Evolutionary conservation across 2,888 invertebrate genomes (phyloP).

Genomic region (Epinotia brunnichana): DNA sequence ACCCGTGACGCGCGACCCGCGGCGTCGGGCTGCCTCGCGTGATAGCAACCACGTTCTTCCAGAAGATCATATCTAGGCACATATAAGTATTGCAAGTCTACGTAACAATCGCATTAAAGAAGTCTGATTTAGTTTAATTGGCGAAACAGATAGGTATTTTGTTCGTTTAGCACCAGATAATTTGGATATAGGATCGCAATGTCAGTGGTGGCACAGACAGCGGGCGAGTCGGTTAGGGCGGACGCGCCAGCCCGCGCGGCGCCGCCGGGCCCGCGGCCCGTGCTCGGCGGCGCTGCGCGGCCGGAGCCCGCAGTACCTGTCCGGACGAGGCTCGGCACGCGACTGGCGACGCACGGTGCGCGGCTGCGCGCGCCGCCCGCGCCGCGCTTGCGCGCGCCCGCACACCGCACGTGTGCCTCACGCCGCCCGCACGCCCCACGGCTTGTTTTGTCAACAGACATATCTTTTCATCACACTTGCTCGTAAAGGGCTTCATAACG

Average conservation of each 20-base stretch:
- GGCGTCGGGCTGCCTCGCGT: neutral
- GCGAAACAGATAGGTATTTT: neutral
- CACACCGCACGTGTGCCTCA: conserved; percentile 42
- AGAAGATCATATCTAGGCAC: neutral
- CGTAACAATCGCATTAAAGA: neutral
- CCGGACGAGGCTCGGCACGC: conserved; percentile 36
- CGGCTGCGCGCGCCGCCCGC: conserved; percentile 37
- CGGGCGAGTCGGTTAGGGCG: neutral
- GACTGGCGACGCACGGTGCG: conserved; percentile 30
- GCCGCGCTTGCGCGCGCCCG: conserved; percentile 46
- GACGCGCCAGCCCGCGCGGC: conserved; percentile 19
- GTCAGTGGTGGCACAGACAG: neutral
- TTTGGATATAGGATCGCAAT: neutral
- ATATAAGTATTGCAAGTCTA: neutral
- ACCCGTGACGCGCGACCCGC: conserved; percentile 4
- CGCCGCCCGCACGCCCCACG: conserved; percentile 37
- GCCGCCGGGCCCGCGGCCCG: conserved; percentile 11
- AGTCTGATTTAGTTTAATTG: conserved; percentile 1
- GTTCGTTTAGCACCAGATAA: neutral
- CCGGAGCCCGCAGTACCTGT: conserved; percentile 29
- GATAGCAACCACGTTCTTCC: neutral
- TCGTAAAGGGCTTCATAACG: too few species aligned
- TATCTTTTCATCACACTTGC: too few species aligned
- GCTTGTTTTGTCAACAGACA: conserved; percentile 29
- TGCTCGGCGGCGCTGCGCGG: conserved; percentile 14